phyloP scores from a whole-genome alignment of 2,888 invertebrate species.

The Rhodophaea formosa region DNA sequence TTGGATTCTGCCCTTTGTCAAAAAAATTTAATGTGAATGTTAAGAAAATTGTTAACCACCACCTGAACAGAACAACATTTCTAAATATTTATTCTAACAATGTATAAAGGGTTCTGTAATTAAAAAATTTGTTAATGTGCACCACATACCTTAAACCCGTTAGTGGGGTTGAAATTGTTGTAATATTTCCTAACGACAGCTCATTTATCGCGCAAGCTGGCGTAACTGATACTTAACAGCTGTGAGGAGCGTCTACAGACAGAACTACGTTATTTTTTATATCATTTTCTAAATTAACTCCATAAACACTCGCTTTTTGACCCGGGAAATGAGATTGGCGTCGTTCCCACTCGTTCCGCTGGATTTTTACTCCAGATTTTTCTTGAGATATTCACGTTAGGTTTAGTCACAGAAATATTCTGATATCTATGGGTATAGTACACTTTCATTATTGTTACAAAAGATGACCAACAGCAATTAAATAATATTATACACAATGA shows the following conservation, averaged over 20 bases:
- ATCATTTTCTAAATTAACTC: conserved; percentile 6
- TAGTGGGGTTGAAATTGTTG: conserved; percentile 1
- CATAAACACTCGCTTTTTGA: neutral
- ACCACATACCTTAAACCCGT: neutral
- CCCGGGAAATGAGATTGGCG: conserved; percentile 5
- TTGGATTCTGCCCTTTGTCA: no score
- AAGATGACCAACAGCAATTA: no score
- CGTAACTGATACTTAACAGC: conserved; percentile 11
- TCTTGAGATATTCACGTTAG: neutral
- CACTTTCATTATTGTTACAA: no score
- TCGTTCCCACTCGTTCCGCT: neutral
- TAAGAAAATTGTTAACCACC: no score
- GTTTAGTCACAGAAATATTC: neutral
- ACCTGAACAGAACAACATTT: no score
- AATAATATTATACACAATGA: no score
- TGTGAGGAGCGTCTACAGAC: conserved; percentile 2
- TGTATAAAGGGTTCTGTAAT: no score
- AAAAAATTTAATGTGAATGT: no score
- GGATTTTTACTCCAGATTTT: neutral
- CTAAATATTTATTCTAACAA: no score
- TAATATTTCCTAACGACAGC: neutral
- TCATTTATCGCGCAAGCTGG: conserved; percentile 9
- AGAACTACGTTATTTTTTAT: conserved; percentile 1
- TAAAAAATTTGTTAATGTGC: neutral
- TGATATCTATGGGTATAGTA: no score